Evolutionary conservation across 2,888 invertebrate species (phyloP), one percentile per base, ranked within the genome.

Genomic region (Drosophila paranaensis): DNA sequence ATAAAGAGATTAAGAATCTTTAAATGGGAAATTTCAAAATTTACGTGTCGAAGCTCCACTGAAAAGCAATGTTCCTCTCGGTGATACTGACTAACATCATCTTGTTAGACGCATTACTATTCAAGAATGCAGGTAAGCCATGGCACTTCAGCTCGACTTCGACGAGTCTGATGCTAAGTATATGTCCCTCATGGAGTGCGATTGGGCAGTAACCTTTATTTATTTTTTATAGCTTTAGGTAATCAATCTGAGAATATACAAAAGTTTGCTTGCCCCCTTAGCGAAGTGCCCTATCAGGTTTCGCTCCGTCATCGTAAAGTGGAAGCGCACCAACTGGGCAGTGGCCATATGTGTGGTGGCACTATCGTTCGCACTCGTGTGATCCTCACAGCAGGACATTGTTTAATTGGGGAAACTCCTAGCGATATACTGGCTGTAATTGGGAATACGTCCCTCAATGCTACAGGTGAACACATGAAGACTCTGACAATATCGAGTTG

Each of bases 371-470:
- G 1, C 10, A 1, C 0, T 1, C 30, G 30, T 6, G 11, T 11
- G 30, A 1, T 50, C 11, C 0, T 50, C 33, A 50, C 48, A 16
- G 48, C 48, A 16, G 48, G 30, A 3, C 48, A 50, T 16, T 50
- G 48, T 0, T 6, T 50, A n/a, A 30, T 3, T 30, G 1, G 16
- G 3, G 1, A 0, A 8, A 3, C 3, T 5, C 0, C 0, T 2
- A 27, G 0, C 2, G 0, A n/a, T 1, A 2, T 10, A n/a, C 0
- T 14, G 0, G 46, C n/a, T 11, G n/a, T 30, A 6, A 1, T n/a
- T 10, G 48, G 48, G 3, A 30, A 2, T 10, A 10, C 10, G 0
- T 6, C 0, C 2, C 30, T 48, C 2, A 2, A n/a, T 10, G 1
- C 5, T 0, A n/a, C 1, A 10, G 10, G 10, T 20, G 3, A 0